Evolutionary conservation across 2,113 vertebrate species (phyloP), one percentile per base, ranked within the genome.

Genomic region (Apaloderma vittatum): DNA sequence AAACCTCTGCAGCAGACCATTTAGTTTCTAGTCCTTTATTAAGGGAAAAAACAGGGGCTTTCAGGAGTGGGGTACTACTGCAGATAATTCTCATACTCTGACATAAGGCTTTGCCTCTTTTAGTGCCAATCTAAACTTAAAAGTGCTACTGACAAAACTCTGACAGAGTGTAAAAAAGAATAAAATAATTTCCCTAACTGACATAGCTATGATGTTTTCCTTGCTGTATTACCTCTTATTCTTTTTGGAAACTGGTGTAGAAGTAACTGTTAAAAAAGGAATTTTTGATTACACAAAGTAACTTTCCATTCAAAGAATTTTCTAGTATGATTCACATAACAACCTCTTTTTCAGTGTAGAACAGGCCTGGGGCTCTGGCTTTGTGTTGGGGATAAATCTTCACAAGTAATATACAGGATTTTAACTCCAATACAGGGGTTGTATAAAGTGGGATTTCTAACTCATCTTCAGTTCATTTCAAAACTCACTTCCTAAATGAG

Each of bases 241-340:
- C 93, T 94, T 91, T 94, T 83, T 88, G 79, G 93, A 84, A 91
- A 63, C 65, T 89, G 68, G 34, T 63, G 91, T 76, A 89, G 89
- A 87, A 94, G 57, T 84, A 72, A 84, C 80, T 94, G 65, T 34
- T 94, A 43, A 71, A 96, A 40, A 97, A 91, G 34, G 70, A 91
- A 51, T 52, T 94, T 97, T 94, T 97, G 94, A 97, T 94, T 89
- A 75, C 78, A 88, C 51, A 89, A 91, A 91, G 57, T 68, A 81
- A 19, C 32, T 71, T 82, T 95, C 70, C 57, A 84, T 95, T 96
- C 89, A 96, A 96, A 96, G 79, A 89, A 78, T 91, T 77, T 95
- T 95, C 65, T 34, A 81, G 73, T 68, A 87, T 63, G 93, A 94
- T 94, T 96, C 94, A 96, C 65, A 74, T 92, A 93, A 88, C 88